Percentiles rank a stretch among this genome's conserved stretches.
Evolutionary conservation across 2,888 invertebrate genomes (phyloP).

Genomic region (Pogonocherus hispidulus): DNA sequence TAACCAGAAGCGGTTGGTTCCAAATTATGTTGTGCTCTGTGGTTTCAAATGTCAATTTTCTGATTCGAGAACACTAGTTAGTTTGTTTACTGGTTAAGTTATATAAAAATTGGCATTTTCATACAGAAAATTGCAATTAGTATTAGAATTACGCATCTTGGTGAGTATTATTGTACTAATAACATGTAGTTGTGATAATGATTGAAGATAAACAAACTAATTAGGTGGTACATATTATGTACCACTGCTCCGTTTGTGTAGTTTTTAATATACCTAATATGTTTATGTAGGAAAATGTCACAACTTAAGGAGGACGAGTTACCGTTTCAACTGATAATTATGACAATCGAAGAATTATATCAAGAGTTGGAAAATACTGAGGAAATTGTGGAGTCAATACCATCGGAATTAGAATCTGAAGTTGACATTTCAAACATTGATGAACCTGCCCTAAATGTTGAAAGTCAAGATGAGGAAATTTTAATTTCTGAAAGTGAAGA

Average conservation of each 20-base stretch:
- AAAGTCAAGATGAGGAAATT: not conserved
- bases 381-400: not conserved
- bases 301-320: not conserved
- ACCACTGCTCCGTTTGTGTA: constrained; percentile 6
- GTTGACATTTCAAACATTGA: not conserved
- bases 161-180: constrained; percentile 1
- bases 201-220: not conserved
- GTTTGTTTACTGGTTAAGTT: not conserved
- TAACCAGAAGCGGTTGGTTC: too few relatives aligned
- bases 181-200: not conserved
- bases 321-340: not conserved
- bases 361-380: not conserved
- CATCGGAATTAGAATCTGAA: constrained; percentile 3
- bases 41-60: too few relatives aligned
- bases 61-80: too few relatives aligned
- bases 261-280: not conserved
- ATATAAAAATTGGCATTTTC: not conserved
- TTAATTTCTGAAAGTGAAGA: not conserved
- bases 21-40: too few relatives aligned
- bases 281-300: too few relatives aligned
- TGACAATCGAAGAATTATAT: constrained; percentile 1
- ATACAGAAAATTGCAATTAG: not conserved
- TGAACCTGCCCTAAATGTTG: not conserved
- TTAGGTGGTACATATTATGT: not conserved
- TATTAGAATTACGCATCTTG: not conserved